Evolutionary conservation across 2,113 vertebrate genomes (phyloP), one percentile per base, ranked within the genome.

Genomic region (Sprattus sprattus): DNA sequence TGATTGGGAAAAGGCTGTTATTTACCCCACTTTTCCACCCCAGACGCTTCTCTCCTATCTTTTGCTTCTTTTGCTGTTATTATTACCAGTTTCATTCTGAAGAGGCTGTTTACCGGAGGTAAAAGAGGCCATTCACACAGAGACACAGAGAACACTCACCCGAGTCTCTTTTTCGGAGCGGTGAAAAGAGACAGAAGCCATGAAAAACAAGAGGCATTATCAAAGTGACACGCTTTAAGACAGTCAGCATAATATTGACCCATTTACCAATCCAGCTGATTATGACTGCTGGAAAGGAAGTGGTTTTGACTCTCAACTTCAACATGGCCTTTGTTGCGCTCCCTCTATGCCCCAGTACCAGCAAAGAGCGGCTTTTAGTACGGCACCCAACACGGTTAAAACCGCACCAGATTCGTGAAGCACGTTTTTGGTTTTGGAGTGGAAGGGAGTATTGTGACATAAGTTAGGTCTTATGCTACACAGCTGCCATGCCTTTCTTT

Each of bases 221-320:
- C 11, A 11, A 78, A 78, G 71, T 32, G 32, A 44, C 32, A 32
- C 28, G 11, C 13, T 78, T 78, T 39, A 28, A 1, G 71, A 78
- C 25, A 39, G 10, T 78, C 11, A 44, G 71, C 71, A 78, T 78
- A 78, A 78, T 78, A 78, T 87, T 91, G 87, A 90, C 87, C 85
- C 50, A 84, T 89, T 85, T 92, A 91, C 85, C 81, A 18, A 83
- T 85, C 80, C 85, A 84, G 57, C 82, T 84, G 85, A 87, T 88
- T 84, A 89, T 90, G 85, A 88, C 89, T 85, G 47, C 47, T 28
- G 10, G 82, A 32, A 25, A 50, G 16, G 83, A 71, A 85, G 88
- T 75, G 81, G 87, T 54, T 82, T 44, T 78, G 28, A 11, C 71
- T 32, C 71, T 78, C 87, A 85, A 67, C 6, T 32, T 78, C 87